These are phyloP conservation scores for Hapalemur alaotrensis DNA, from an alignment of 2,797 vertebrate genomes.

Conservation along the genomic window DNA sequence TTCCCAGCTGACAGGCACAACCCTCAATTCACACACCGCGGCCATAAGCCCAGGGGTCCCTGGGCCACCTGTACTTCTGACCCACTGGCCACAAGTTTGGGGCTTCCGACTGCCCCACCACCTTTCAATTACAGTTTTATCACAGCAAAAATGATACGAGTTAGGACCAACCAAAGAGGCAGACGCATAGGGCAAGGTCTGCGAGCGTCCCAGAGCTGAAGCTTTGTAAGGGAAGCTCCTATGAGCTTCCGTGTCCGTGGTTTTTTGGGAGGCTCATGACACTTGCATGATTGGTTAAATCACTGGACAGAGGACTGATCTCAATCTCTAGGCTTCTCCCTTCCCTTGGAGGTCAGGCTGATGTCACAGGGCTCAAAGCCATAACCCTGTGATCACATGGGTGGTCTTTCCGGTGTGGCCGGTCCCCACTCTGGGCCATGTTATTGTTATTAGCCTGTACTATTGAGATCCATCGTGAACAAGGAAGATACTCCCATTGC, in stretches of 20 bases:
- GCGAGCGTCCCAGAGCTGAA: not conserved
- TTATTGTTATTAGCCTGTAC: fast-evolving
- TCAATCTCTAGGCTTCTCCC: not conserved
- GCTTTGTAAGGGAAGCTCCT: not conserved
- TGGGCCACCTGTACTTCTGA: not conserved
- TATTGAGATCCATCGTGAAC: not conserved
- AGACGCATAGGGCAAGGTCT: fast-evolving
- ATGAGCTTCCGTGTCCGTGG: not conserved
- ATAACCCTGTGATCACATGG: not conserved
- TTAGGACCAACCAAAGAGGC: not conserved
- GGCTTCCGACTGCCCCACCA: not conserved
- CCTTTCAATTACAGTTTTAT: not conserved
- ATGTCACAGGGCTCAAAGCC: not conserved
- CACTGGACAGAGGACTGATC: not conserved
- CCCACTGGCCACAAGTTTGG: not conserved
- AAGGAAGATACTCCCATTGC: not conserved
- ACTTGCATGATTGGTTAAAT: not conserved
- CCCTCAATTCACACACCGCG: not conserved
- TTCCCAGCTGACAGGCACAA: not conserved
- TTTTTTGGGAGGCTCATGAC: not conserved
- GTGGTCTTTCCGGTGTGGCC: not conserved
- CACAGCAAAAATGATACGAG: no score
- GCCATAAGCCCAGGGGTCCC: not conserved
- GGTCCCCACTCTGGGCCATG: not conserved
- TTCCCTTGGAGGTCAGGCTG: not conserved